Evolutionary conservation across 2,888 invertebrate species (phyloP), one percentile per base, ranked within the genome.

Genomic region (Callyntrura guangdongensis): DNA sequence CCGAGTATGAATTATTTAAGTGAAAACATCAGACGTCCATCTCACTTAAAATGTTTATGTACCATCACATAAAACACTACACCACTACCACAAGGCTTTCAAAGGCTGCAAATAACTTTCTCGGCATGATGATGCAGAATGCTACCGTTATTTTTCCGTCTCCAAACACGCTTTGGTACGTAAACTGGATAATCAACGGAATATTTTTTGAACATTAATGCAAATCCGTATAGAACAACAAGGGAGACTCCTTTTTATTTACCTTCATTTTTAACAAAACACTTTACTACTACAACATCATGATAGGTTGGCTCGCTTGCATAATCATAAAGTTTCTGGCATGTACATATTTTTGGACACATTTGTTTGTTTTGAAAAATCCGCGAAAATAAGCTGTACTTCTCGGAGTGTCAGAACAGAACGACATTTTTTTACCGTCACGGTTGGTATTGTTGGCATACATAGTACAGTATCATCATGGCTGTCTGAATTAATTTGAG

Each of bases 371-470:
- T 53, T 53, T 59, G 17, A 9, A 36, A 81, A 81, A 25, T 59
- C 14, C 11, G 61, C n/a, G 56, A n/a, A n/a, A n/a, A 4, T 56
- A 6, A 17, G 22, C 36, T 74, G 17, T 74, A 20, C 49, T 53
- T 17, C 67, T 53, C 69, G 69, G 69, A 49, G 84, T 84, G 84
- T 53, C 49, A 84, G 47, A 67, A 67, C 49, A 84, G 47, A 67
- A 67, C 53, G 67, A 69, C 69, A 69, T 67, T 67, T 84, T 69
- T 64, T 69, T 25, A 47, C 49, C 74, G 47, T 72, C 49, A 61
- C 22, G 22, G 36, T 6, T 36, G 2, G 36, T 6, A 4, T 36
- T n/a, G n/a, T n/a, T n/a, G n/a, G n/a, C n/a, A n/a, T n/a, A n/a
- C n/a, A n/a, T n/a, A n/a, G n/a, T n/a, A n/a, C n/a, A n/a, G 36